phyloP scores from a whole-genome alignment of 2,888 invertebrate genomes.

The Drosophila rubida region DNA sequence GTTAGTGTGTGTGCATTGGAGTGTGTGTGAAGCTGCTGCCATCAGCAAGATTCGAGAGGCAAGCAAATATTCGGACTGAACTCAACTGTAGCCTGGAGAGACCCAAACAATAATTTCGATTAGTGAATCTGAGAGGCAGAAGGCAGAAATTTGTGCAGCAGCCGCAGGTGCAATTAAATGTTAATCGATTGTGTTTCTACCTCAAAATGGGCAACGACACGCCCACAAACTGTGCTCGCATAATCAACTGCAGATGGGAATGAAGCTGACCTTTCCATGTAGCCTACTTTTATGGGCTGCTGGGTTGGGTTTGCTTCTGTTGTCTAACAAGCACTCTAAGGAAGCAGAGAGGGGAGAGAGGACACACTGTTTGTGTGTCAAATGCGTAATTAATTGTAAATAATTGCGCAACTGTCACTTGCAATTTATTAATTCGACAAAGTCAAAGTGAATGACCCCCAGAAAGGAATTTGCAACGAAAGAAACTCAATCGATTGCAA shows the following conservation, averaged over 20 bases:
- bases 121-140: conserved; percentile 37
- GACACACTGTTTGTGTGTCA: conserved; percentile 39
- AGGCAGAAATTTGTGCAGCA: conserved; percentile 33
- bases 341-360: not conserved
- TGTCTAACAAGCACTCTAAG: conserved; percentile 17
- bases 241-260: conserved; percentile 36
- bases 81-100: conserved; percentile 37
- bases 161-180: conserved; percentile 71
- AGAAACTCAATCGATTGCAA: not conserved
- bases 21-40: conserved; percentile 16
- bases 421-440: conserved; percentile 69
- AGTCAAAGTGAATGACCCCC: conserved; percentile 41
- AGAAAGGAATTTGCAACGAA: conserved; percentile 1
- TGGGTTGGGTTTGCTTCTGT: not conserved
- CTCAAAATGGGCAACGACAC: conserved; percentile 11
- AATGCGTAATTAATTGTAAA: conserved; percentile 74
- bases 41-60: conserved; percentile 28
- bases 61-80: conserved; percentile 35
- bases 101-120: conserved; percentile 64
- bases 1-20: conserved; percentile 2
- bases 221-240: conserved; percentile 33
- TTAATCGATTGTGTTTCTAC: conserved; percentile 72
- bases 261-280: conserved; percentile 26
- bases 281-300: conserved; percentile 25
- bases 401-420: conserved; percentile 73